These are phyloP conservation scores for Stenchaetothrips biformis DNA, from an alignment of 2,888 invertebrate genomes.

Conservation along the genomic window DNA sequence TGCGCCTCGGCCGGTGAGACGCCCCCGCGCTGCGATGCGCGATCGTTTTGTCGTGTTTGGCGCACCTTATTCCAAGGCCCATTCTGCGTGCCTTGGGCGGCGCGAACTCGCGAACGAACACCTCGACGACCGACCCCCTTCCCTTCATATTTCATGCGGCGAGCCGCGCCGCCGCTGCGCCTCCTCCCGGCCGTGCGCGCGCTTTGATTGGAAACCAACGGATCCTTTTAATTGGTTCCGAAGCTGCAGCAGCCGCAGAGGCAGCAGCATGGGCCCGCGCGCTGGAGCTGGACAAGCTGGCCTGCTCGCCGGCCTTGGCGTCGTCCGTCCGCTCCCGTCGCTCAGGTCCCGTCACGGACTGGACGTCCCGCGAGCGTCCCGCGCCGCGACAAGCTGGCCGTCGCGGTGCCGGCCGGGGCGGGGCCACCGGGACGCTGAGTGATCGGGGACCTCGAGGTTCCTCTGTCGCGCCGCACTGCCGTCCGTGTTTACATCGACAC, in stretches of 20 bases:
- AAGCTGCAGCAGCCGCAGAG: too few relatives aligned
- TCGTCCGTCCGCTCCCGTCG: background rate
- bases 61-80: too few relatives aligned
- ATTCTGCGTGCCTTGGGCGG: background rate
- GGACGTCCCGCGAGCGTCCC: background rate
- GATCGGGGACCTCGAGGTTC: background rate
- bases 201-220: conserved; percentile 19
- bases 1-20: too few relatives aligned
- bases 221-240: conserved; percentile 17
- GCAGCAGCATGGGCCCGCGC: too few relatives aligned
- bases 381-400: background rate
- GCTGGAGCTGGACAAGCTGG: too few relatives aligned
- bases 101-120: background rate
- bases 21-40: too few relatives aligned
- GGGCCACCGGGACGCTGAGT: background rate
- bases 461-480: too few relatives aligned
- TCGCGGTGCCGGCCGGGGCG: background rate
- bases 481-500: background rate
- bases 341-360: background rate
- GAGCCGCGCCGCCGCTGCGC: background rate
- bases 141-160: background rate
- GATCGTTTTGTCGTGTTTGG: too few relatives aligned
- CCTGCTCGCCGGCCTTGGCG: too few relatives aligned
- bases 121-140: background rate
- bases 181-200: background rate